Evolutionary conservation across 1,140 invertebrate genomes (phyloP), one percentile per base, ranked within the genome.

Genomic region (Babylonia areolata): DNA sequence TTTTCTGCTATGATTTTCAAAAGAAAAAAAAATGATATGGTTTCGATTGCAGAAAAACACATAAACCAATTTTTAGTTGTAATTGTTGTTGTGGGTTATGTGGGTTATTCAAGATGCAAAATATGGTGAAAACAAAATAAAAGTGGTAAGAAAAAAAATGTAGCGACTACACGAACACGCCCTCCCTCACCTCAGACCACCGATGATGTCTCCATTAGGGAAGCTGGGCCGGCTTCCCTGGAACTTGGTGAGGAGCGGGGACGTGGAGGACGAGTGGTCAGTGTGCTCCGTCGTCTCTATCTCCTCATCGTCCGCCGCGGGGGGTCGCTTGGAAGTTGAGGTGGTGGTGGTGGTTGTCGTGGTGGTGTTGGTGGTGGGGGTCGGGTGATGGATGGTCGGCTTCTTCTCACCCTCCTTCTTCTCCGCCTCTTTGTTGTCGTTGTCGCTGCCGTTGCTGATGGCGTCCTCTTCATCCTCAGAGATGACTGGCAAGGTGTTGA

Each of bases 381-480:
- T 42, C 39, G 15, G 3, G 40, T 42, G 79, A 39, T 2, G 37
- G 17, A 5, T 3, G 0, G 20, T 33, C 37, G 28, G n/a, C 0
- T 78, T 23, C 71, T 83, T 85, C 37, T 20, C 51, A 0, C 40
- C 40, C 2, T 83, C 28, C 64, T 86, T 84, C 5, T 85, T 35
- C 2, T 83, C 28, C 64, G 82, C 81, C 5, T 85, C 79, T n/a
- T 88, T 79, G 78, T 86, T 87, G 28, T 91, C 88, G 3, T 87
- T 81, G 1, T 85, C 83, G 33, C 90, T 89, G 15, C 91, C 88
- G 15, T 86, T 84, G 6, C 85, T 87, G 20, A 64, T 84, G 23
- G 88, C 87, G n/a, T 91, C 78, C 75, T 91, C 91, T 40, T 92
- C 92, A 80, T 93, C 91, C 81, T 93, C 92, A 0, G 92, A 93